Base-by-base conservation (phyloP, 1,140 invertebrate species). In the Drosophila chauvacae region DNA sequence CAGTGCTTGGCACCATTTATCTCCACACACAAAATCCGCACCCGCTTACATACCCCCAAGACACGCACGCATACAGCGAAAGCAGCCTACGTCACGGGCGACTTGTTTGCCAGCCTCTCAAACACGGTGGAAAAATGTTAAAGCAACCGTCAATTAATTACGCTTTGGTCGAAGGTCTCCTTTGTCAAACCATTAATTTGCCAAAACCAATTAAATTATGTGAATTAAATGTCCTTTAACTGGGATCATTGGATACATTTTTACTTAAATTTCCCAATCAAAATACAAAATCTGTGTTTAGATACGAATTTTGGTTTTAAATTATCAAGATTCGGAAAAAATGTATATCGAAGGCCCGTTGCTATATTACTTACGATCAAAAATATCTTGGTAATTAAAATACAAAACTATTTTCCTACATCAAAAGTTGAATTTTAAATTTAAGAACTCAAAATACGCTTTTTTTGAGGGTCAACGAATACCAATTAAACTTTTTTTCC, bases 1-100 rank as follows among this genome's bases (percentile, higher is more conserved):
- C 76, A 79, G 77, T 79, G 75, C 77, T 80, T 80, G 77, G 77
- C 77, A 80, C 77, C 77, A 80, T 80, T 80, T 72, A 80, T 78
- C 57, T 65, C 71, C 61, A 69, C 55, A 71, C 39, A 65, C 45
- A 65, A 5, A 30, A n/a, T 20, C 39, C 35, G 23, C 50, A 59
- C 66, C 35, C 51, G 51, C 68, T 48, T 41, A 33, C 33, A 16
- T 39, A 57, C 70, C 33, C 51, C 11, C 7, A 55, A 55, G 53
- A 42, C 70, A 66, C 18, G 69, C 56, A 55, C 44, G 44, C 44
- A 68, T 16, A 50, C 18, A 41, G 18, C 30, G 10, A 47, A 33
- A 61, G 57, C 11, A 35, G 69, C 77, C 68, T 80, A 80, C 77
- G 77, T 65, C 62, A 79, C 62, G 57, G 50, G 48, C 77, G 57